These are phyloP conservation scores for Paradoxurus hermaphroditus DNA, from an alignment of 2,113 vertebrate species.

Conservation along the genomic window DNA sequence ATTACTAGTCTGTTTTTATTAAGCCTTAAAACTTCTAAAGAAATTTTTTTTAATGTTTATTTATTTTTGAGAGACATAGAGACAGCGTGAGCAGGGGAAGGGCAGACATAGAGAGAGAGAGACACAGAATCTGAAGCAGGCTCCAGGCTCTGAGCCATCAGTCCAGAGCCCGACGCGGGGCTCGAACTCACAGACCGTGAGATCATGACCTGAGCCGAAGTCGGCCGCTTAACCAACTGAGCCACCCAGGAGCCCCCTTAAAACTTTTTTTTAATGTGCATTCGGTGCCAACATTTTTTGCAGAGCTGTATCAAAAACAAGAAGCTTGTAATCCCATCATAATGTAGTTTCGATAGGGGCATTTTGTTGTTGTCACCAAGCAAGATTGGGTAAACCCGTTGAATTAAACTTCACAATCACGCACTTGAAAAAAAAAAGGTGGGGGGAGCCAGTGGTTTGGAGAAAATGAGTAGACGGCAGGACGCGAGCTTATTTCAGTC, in stretches of 20 bases:
- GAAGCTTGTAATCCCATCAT: not conserved
- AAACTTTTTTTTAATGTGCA: not conserved
- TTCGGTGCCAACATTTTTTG: constrained; percentile 63
- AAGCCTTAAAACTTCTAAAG: constrained; percentile 71
- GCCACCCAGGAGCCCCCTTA: too few relatives aligned
- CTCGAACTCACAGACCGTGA: too few relatives aligned
- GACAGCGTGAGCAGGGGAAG: too few relatives aligned
- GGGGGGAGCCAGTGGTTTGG: not conserved
- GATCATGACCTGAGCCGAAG: too few relatives aligned
- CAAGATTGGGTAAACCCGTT: constrained; percentile 5
- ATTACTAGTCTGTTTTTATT: not conserved
- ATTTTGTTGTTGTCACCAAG: constrained; percentile 43
- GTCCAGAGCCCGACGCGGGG: too few relatives aligned
- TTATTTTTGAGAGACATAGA: too few relatives aligned
- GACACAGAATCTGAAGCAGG: too few relatives aligned
- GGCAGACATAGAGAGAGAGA: too few relatives aligned
- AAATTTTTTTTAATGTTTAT: too few relatives aligned
- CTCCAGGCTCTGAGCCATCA: too few relatives aligned
- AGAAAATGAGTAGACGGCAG: not conserved
- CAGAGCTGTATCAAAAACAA: constrained; percentile 1
- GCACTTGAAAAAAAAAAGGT: not conserved
- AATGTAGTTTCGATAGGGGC: constrained; percentile 39
- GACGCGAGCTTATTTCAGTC: not conserved
- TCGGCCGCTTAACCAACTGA: too few relatives aligned
- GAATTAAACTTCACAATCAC: constrained; percentile 54